These are phyloP conservation scores for Holcopasites calliopsidis DNA, from an alignment of 1,140 invertebrate genomes.

Conservation along the genomic window DNA sequence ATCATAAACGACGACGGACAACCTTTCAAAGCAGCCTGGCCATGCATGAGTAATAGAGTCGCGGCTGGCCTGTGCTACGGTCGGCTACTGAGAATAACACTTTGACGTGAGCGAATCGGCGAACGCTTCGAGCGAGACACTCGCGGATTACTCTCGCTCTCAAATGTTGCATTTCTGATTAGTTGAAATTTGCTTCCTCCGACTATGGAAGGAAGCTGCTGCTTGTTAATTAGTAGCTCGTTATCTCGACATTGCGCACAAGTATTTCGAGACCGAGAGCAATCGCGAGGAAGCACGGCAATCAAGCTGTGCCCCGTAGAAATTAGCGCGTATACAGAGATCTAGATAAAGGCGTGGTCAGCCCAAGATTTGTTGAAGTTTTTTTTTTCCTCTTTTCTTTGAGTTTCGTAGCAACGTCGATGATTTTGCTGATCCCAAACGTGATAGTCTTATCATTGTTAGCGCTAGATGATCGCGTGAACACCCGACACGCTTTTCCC, in stretches of 20 bases:
- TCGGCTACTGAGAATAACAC: not conserved
- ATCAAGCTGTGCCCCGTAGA: not conserved
- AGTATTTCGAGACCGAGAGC: not conserved
- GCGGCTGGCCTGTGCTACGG: not conserved
- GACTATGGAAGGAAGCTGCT: too few relatives aligned
- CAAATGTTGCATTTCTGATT: too few relatives aligned
- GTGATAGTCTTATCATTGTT: constrained; percentile 57
- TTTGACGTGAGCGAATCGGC: constrained; percentile 7
- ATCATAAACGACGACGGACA: constrained; percentile 30
- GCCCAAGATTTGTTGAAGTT: constrained; percentile 53
- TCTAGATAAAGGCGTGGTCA: constrained; percentile 54
- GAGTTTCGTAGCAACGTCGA: constrained; percentile 56
- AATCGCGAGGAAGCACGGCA: not conserved
- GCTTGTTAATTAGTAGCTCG: too few relatives aligned
- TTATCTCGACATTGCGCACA: too few relatives aligned
- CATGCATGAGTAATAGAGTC: not conserved
- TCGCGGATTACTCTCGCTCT: not conserved
- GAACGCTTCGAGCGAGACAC: not conserved
- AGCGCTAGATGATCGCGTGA: constrained; percentile 45
- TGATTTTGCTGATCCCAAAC: constrained; percentile 56
- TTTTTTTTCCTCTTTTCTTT: constrained; percentile 46
- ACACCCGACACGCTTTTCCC: constrained; percentile 28
- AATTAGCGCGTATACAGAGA: constrained; percentile 31
- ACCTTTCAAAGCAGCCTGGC: not conserved
- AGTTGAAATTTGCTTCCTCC: not conserved